These are phyloP conservation scores for Pholis gunnellus DNA, from an alignment of 2,113 vertebrate genomes.

Conservation along the genomic window DNA sequence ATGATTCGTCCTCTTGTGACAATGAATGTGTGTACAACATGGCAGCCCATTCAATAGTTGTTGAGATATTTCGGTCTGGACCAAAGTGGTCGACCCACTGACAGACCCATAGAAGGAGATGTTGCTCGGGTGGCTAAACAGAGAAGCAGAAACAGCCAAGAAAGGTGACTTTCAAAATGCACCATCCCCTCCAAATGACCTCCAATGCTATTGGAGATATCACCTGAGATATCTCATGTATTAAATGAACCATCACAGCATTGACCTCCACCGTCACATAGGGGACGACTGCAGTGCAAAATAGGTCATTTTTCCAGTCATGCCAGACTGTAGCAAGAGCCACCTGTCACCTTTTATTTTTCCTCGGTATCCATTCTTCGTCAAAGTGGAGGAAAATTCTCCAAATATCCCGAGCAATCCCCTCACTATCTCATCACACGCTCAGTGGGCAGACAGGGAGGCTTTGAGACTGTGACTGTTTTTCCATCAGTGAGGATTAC, in stretches of 20 bases:
- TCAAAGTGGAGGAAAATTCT: constrained; percentile 45
- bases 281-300: constrained; percentile 3
- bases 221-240: neutral
- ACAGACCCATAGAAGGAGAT: neutral
- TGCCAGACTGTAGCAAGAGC: constrained; percentile 9
- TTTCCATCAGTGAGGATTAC: constrained; percentile 63
- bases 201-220: neutral
- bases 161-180: neutral
- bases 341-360: constrained; percentile 33
- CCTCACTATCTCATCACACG: constrained; percentile 63
- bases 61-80: neutral
- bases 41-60: neutral
- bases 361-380: constrained; percentile 28
- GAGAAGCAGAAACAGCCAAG: neutral
- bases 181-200: neutral
- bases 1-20: neutral
- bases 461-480: constrained; percentile 54
- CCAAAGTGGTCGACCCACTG: neutral
- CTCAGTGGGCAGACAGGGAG: constrained; percentile 46
- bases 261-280: constrained; percentile 5
- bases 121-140: neutral
- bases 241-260: constrained; percentile 2
- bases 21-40: neutral
- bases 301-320: neutral
- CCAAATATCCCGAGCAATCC: constrained; percentile 39